A percentile compares a stretch with the other conserved stretches of the same genome.
phyloP scores from a whole-genome alignment of 2,797 vertebrate species.

The Oryzias dopingdopingensis region DNA sequence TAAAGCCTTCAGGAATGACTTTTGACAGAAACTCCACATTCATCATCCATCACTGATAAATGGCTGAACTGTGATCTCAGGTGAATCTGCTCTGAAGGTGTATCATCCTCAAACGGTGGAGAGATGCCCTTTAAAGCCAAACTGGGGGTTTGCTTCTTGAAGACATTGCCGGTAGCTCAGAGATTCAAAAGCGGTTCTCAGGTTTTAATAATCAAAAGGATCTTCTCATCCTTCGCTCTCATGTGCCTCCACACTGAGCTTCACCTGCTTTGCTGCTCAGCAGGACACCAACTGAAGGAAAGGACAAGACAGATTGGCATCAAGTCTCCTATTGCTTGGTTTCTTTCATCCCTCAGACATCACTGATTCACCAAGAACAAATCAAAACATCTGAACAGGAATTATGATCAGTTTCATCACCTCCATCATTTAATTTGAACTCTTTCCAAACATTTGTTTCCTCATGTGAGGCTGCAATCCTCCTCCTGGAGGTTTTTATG shows the following conservation, averaged over 20 bases:
- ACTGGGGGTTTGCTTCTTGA: slow-evolving; percentile 35
- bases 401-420: slow-evolving; percentile 41
- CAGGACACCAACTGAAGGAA: slow-evolving; percentile 32
- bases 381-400: slow-evolving; percentile 48
- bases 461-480: slow-evolving; percentile 35
- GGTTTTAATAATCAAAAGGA: slow-evolving; percentile 52
- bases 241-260: slow-evolving; percentile 32
- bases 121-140: slow-evolving; percentile 49
- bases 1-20: slow-evolving; percentile 11
- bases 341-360: slow-evolving; percentile 49
- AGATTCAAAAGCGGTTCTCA: slow-evolving; percentile 37
- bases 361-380: slow-evolving; percentile 43
- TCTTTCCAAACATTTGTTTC: slow-evolving; percentile 46
- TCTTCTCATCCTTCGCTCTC: slow-evolving; percentile 38
- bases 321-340: slow-evolving; percentile 31
- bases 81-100: slow-evolving; percentile 36
- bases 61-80: slow-evolving; percentile 34
- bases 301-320: slow-evolving; percentile 41
- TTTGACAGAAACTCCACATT: slow-evolving; percentile 24
- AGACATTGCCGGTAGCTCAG: slow-evolving; percentile 41
- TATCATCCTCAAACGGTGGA: slow-evolving; percentile 38
- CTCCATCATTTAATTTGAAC: slow-evolving; percentile 54
- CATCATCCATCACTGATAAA: slow-evolving; percentile 43
- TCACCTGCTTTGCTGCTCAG: slow-evolving; percentile 29
- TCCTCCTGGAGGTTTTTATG: slow-evolving; percentile 43